Evolutionary conservation across 2,797 vertebrate genomes (phyloP).

Genomic region (Champsocephalus esox): DNA sequence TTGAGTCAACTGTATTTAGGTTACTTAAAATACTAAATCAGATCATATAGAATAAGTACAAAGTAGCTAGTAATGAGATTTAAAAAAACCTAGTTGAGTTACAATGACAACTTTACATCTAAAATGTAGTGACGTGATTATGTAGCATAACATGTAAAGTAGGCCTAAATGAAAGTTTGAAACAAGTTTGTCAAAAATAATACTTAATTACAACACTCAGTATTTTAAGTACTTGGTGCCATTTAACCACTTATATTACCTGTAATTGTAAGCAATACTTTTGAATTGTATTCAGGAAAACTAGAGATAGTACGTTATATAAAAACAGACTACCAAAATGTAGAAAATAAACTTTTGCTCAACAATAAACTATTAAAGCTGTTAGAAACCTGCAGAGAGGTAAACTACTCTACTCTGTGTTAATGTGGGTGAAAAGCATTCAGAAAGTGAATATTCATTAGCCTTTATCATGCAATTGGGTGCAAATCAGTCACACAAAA

Average conservation of each 20-base stretch:
- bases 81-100: too few species aligned
- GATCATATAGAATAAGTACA: too few species aligned
- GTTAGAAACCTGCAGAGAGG: not conserved
- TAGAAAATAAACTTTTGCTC: not conserved
- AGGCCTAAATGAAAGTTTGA: too few species aligned
- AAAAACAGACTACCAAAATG: not conserved
- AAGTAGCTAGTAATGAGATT: too few species aligned
- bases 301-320: not conserved
- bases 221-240: too few species aligned
- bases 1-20: too few species aligned
- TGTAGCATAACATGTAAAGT: too few species aligned
- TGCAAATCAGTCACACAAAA: not conserved
- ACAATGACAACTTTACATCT: too few species aligned
- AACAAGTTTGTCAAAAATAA: too few species aligned
- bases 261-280: not conserved
- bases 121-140: too few species aligned
- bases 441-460: not conserved
- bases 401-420: not conserved
- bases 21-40: too few species aligned
- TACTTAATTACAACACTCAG: too few species aligned
- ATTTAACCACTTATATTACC: not conserved
- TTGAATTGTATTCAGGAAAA: not conserved
- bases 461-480: not conserved
- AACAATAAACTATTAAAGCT: not conserved
- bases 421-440: not conserved